Conservation (phyloP, 37 sponge, comb jelly and placozoan species). For the Dysidea cf. avara region DNA sequence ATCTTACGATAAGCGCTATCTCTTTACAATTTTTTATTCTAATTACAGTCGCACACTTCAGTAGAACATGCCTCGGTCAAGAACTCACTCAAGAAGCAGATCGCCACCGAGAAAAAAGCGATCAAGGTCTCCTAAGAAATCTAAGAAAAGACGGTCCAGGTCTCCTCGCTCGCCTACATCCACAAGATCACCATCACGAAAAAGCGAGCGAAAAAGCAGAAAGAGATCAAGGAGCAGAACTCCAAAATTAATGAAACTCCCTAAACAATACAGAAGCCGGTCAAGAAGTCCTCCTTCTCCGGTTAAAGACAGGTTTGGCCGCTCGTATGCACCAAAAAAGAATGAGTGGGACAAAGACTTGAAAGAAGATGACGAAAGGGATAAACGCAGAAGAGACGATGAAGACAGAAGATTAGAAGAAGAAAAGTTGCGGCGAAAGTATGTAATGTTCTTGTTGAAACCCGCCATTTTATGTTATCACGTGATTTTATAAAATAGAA, state of each 20-base stretch:
- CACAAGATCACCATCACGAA: no score
- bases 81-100: constrained; percentile 24
- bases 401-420: constrained; percentile 52
- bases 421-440: constrained; percentile 59
- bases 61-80: not conserved
- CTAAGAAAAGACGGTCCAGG: no score
- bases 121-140: constrained; percentile 5
- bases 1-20: no score
- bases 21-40: no score
- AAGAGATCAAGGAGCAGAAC: no score
- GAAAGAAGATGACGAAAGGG: constrained; percentile 43
- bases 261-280: no score
- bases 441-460: not conserved
- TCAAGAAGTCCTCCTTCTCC: no score
- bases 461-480: not conserved
- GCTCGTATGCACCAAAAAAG: not conserved
- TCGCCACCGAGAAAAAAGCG: constrained; percentile 8
- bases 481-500: constrained; percentile 3
- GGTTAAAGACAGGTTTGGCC: no score
- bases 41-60: no score
- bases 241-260: no score
- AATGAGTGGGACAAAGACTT: constrained; percentile 45
- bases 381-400: constrained; percentile 46
- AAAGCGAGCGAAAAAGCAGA: no score
- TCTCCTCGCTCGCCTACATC: no score